phyloP scores from a whole-genome alignment of 2,113 vertebrate species.

The Cynoglossus semilaevis region DNA sequence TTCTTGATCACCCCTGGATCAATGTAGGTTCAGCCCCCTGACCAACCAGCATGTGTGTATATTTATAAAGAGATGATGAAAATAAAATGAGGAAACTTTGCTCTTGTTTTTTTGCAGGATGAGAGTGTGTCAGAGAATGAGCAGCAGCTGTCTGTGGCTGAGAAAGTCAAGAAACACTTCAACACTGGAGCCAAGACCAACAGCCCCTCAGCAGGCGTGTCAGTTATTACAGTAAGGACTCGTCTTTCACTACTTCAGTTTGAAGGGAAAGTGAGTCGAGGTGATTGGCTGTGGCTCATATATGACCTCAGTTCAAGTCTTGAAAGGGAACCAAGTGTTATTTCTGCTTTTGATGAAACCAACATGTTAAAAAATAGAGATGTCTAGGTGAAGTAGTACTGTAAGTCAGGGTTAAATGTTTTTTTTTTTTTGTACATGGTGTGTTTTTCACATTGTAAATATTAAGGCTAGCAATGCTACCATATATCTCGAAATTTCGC shows the following conservation, averaged over 20 bases:
- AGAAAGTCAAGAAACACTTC: conserved; percentile 97
- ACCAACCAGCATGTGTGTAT: neutral
- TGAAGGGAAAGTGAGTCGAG: too few species aligned
- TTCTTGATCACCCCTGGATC: conserved; percentile 95
- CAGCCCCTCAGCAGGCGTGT: conserved; percentile 91
- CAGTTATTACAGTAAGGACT: conserved; percentile 93
- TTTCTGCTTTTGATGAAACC: too few species aligned
- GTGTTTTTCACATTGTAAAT: too few species aligned
- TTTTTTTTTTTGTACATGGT: too few species aligned
- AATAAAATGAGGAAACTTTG: conserved; percentile 2
- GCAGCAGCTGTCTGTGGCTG: conserved; percentile 91
- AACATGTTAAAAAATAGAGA: too few species aligned
- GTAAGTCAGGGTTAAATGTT: too few species aligned
- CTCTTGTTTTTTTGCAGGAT: conserved; percentile 76
- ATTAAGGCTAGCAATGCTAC: too few species aligned
- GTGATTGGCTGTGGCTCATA: neutral
- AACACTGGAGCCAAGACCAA: conserved; percentile 87
- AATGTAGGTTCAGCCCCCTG: conserved; percentile 81
- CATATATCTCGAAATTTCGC: too few species aligned
- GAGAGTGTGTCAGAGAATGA: conserved; percentile 87
- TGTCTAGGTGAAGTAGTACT: too few species aligned
- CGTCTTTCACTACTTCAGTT: neutral
- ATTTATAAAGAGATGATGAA: too few species aligned
- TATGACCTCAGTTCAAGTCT: too few species aligned
- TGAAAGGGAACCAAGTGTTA: too few species aligned